phyloP scores from a whole-genome alignment of 2,888 invertebrate species.

The Tetheella fluctuosa region DNA sequence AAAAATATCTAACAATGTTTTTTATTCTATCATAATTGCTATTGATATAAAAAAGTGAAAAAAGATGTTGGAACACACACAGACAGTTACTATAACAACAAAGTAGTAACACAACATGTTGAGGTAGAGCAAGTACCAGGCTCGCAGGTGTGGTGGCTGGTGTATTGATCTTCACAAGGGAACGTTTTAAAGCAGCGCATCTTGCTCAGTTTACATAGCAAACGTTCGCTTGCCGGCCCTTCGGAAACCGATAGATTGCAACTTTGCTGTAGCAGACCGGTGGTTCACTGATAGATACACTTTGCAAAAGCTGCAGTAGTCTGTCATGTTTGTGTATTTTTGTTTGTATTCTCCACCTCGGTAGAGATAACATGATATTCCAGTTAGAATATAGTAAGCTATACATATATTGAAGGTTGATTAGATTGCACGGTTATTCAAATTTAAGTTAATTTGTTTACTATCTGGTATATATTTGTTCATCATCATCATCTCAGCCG shows the following conservation, averaged over 20 bases:
- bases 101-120: neutral
- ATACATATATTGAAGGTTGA: too few species aligned
- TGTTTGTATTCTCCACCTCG: too few species aligned
- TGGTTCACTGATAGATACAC: conserved; percentile 23
- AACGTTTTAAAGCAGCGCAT: conserved; percentile 43
- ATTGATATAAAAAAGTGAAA: too few species aligned
- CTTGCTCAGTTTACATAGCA: conserved; percentile 52
- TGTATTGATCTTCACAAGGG: conserved; percentile 54
- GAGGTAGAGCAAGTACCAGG: conserved; percentile 41
- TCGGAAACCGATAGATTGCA: conserved; percentile 52
- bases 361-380: too few species aligned
- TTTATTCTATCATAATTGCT: too few species aligned
- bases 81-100: neutral
- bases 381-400: too few species aligned
- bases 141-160: conserved; percentile 39
- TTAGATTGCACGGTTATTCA: too few species aligned
- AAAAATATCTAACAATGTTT: too few species aligned
- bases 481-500: too few species aligned
- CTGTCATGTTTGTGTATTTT: too few species aligned
- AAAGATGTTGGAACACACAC: neutral
- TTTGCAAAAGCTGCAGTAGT: conserved; percentile 2
- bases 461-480: too few species aligned
- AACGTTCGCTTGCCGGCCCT: conserved; percentile 50
- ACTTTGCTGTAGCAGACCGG: conserved; percentile 29
- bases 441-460: too few species aligned